These are phyloP conservation scores for Ptyas mucosa DNA, from an alignment of 2,113 vertebrate genomes.

Conservation along the genomic window DNA sequence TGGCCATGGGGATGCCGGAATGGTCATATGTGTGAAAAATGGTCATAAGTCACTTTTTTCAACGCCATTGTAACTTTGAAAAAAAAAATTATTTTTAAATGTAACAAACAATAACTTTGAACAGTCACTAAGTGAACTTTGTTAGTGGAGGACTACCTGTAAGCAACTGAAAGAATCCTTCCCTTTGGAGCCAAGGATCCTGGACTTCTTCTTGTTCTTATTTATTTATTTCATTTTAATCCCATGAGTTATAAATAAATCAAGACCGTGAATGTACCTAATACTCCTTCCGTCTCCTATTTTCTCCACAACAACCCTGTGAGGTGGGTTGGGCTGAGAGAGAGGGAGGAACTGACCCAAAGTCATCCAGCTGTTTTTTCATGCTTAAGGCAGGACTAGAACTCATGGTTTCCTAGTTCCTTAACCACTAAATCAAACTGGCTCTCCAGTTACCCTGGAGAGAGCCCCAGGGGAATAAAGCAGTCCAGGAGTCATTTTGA, in stretches of 20 bases:
- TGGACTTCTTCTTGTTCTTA: not conserved
- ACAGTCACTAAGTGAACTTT: not conserved
- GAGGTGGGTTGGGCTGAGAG: not conserved
- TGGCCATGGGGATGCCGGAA: not conserved
- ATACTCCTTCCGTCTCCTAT: not conserved
- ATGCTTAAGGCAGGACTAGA: not conserved
- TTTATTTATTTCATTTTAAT: not conserved
- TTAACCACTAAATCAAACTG: not conserved
- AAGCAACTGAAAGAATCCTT: not conserved
- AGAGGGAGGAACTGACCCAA: not conserved
- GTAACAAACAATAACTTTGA: too few relatives aligned
- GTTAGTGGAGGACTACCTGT: not conserved
- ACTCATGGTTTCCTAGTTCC: not conserved
- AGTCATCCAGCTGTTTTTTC: not conserved
- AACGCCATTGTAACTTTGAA: not conserved
- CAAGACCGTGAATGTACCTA: not conserved
- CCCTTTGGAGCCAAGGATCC: not conserved
- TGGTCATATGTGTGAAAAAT: not conserved
- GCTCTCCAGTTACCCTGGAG: not conserved
- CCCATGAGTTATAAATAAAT: not conserved
- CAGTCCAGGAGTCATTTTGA: not conserved
- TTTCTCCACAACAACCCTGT: not conserved
- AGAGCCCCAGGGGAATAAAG: not conserved
- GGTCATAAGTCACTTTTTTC: not conserved
- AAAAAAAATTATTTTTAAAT: too few relatives aligned